These are phyloP conservation scores for Paraescarpia echinospica DNA, from an alignment of 1,140 invertebrate species.

Conservation along the genomic window DNA sequence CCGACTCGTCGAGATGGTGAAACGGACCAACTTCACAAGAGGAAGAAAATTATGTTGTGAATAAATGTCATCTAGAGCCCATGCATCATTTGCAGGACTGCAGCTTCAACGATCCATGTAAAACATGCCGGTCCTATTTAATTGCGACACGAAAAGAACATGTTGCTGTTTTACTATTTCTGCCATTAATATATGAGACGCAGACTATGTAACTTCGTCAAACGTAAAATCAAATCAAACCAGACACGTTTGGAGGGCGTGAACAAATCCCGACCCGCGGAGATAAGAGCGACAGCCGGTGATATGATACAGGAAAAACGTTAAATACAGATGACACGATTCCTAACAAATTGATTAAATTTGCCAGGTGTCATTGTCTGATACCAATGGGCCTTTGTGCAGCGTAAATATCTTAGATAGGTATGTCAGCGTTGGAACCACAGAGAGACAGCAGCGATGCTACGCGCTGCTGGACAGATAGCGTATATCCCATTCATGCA, in stretches of 20 bases:
- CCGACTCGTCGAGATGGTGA: no score
- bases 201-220: neutral
- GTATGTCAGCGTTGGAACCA: neutral
- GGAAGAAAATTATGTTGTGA: neutral
- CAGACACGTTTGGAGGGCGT: neutral
- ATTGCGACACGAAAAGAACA: neutral
- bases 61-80: neutral
- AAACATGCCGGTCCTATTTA: neutral
- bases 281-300: neutral
- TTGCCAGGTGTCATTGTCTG: neutral
- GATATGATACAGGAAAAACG: neutral
- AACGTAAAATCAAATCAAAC: neutral
- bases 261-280: neutral
- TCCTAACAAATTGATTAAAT: neutral
- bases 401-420: neutral
- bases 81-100: neutral
- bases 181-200: neutral
- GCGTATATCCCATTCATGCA: neutral
- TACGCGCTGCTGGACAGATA: neutral
- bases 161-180: neutral
- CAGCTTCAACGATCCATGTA: neutral
- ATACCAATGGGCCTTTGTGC: neutral
- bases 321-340: neutral
- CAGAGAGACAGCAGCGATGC: neutral
- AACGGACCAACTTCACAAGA: no score